phyloP scores from a whole-genome alignment of 30 jellyfish, hydroid and myxozoan genomes.

The Chironex yamaguchii region DNA sequence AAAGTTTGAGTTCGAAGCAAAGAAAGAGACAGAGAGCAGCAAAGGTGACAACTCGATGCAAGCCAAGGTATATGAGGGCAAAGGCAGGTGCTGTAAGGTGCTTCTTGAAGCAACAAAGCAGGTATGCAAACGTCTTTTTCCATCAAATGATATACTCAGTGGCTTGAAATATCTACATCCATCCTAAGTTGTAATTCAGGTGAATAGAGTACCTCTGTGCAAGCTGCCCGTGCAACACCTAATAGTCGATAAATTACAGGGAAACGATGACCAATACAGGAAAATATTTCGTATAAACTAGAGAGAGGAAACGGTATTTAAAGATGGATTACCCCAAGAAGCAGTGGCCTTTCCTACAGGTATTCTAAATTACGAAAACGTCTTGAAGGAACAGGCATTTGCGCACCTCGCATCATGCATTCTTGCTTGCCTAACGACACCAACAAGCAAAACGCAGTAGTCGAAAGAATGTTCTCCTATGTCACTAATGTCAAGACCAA shows the following conservation, averaged over 20 bases:
- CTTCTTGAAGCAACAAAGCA: constrained; percentile 62
- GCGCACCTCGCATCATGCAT: constrained; percentile 40
- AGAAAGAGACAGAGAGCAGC: background rate
- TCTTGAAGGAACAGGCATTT: background rate
- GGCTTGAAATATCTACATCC: constrained; percentile 48
- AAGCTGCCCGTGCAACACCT: constrained; percentile 64
- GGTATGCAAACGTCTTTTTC: constrained; percentile 59
- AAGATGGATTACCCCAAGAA: constrained; percentile 41
- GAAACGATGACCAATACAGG: constrained; percentile 72
- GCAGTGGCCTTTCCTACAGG: constrained; percentile 44
- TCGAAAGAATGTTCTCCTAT: no score
- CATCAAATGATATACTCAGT: constrained; percentile 32
- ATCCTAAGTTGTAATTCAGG: constrained; percentile 15
- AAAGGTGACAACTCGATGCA: background rate
- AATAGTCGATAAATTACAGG: constrained; percentile 1
- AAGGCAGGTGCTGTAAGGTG: constrained; percentile 33
- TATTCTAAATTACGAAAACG: constrained; percentile 11
- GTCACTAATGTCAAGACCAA: no score
- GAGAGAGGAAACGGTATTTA: constrained; percentile 57
- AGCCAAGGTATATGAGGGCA: constrained; percentile 25
- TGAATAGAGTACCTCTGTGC: constrained; percentile 37
- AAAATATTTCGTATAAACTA: constrained; percentile 42
- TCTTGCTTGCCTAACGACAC: no score
- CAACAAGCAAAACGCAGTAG: no score
- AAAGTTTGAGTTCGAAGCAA: constrained; percentile 46